Conservation (phyloP, 2,888 invertebrate species). For the Carterocephalus palaemon region DNA sequence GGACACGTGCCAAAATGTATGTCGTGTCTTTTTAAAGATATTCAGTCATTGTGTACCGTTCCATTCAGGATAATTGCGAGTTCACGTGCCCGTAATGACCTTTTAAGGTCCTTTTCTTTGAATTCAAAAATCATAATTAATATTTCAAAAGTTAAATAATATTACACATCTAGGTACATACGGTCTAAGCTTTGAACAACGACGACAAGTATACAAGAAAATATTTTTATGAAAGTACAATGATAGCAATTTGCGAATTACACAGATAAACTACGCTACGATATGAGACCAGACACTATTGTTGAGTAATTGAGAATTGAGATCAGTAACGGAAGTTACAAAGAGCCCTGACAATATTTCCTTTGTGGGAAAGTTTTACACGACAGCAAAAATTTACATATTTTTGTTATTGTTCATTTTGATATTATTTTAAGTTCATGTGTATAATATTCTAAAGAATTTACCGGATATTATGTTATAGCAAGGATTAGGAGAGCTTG, state of each 20-base stretch:
- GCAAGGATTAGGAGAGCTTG: neutral
- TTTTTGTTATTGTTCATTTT: no score
- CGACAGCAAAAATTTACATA: no score
- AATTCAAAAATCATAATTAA: no score
- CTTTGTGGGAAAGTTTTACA: conserved; percentile 9
- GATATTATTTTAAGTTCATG: no score
- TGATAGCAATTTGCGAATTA: neutral
- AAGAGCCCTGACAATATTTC: conserved; percentile 9
- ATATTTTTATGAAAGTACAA: neutral
- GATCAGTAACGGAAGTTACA: conserved; percentile 1
- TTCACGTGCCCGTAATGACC: conserved; percentile 9
- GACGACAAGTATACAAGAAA: no score
- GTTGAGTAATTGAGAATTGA: conserved; percentile 19
- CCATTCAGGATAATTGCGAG: conserved; percentile 35
- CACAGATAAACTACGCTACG: neutral
- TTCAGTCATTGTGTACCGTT: conserved; percentile 52
- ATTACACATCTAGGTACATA: no score
- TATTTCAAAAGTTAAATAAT: no score
- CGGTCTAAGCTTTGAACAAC: no score
- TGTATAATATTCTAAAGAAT: no score
- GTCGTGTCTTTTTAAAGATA: conserved; percentile 58
- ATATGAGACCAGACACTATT: conserved; percentile 17
- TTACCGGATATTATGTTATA: no score
- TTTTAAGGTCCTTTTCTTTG: no score
- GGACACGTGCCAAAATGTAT: conserved; percentile 75